Evolutionary conservation across 2,888 invertebrate genomes (phyloP), one percentile per base, ranked within the genome.

Genomic region (Lamellibrachia columna): DNA sequence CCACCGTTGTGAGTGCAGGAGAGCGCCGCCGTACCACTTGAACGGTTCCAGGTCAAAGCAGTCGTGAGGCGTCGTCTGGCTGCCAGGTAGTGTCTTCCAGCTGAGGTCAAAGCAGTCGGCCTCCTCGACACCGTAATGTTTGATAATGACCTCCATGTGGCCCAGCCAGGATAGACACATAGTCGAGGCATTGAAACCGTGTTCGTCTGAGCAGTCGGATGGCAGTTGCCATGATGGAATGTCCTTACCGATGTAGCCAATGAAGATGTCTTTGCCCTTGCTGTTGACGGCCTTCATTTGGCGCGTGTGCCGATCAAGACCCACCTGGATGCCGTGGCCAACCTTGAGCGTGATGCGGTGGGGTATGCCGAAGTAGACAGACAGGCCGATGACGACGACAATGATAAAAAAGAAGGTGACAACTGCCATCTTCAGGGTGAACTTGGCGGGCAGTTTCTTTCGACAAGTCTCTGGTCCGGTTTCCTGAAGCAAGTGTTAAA

Each of bases 1-100:
- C 98, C 99, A 99, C 0, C 98, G 97, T 95, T 98, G 97, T 94
- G 98, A 98, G n/a, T 94, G 97, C 52, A 98, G 98, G 94, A 98
- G 98, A 0, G 98, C 98, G 0, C 98, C 98, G 0, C 99, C 99
- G 95, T 98, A 98, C 98, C 98, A 98, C 94, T 97, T 97, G 2
- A 93, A 95, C 90, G 93, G 91, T 0, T 95, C 95, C 52, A 96
- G 92, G 60, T 95, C 94, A 95, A 98, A 98, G 96, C 99, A 99
- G 96, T 99, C 99, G 52, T 98, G 98, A 0, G 98, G 98, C 93
- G 94, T 93, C 15, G 91, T 91, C 40, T 91, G 3, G 91, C 53
- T 91, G 28, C 11, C 53, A 3, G 91, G 28, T 40, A 52, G 91
- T 6, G 11, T 28, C 52, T 15, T 53, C 91, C 91, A 91, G 1